phyloP scores from a whole-genome alignment of 2,888 invertebrate genomes.

The Carabus problematicus region DNA sequence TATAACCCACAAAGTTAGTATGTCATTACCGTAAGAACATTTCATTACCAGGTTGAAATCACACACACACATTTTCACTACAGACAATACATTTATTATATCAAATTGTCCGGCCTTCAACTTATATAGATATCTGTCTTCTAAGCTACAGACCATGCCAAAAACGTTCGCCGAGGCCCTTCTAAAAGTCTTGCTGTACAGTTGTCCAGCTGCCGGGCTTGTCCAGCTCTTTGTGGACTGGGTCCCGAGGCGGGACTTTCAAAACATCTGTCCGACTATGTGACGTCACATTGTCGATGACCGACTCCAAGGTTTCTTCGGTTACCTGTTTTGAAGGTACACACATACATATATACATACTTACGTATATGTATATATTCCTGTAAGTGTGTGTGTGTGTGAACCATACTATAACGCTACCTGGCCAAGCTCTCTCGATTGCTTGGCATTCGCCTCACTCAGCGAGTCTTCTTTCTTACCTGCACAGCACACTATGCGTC shows the following conservation, averaged over 20 bases:
- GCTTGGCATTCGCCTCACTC: too few relatives aligned
- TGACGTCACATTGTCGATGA: conserved; percentile 19
- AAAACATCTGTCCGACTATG: conserved; percentile 22
- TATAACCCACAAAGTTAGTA: too few relatives aligned
- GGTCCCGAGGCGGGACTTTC: background rate
- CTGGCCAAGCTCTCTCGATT: too few relatives aligned
- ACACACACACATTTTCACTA: conserved; percentile 22
- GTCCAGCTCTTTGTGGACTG: background rate
- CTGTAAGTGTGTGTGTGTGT: too few relatives aligned
- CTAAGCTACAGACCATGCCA: conserved; percentile 13
- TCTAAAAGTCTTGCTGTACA: conserved; percentile 11
- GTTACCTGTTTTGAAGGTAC: conserved; percentile 22
- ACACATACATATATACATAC: background rate
- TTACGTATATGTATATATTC: too few relatives aligned
- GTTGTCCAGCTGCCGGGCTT: conserved; percentile 8
- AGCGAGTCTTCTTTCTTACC: too few relatives aligned
- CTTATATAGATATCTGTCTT: conserved; percentile 44
- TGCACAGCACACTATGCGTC: too few relatives aligned
- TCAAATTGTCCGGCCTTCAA: conserved; percentile 51
- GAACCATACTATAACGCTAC: too few relatives aligned
- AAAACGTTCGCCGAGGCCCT: conserved; percentile 12
- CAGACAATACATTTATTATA: conserved; percentile 32
- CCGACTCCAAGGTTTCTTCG: conserved; percentile 18
- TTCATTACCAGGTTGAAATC: too few relatives aligned
- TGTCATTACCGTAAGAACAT: too few relatives aligned